phyloP scores from a whole-genome alignment of 2,888 invertebrate genomes.

The Euzetes globulus region DNA sequence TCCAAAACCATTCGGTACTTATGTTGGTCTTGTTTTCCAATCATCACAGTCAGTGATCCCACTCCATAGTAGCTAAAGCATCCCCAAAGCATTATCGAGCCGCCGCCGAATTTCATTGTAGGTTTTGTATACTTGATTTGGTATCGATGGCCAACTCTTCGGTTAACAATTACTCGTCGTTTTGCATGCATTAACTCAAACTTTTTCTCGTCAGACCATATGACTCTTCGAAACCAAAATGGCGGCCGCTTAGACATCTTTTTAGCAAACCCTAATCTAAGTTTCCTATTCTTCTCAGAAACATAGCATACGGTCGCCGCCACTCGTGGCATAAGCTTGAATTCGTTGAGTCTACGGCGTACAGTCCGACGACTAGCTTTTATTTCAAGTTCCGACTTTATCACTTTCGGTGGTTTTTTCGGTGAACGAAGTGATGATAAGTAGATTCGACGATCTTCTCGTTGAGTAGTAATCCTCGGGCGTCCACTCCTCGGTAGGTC shows the following conservation, averaged over 20 bases:
- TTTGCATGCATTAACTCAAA: constrained; percentile 26
- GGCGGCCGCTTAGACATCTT: not conserved
- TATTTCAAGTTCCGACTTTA: not conserved
- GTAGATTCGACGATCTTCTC: not conserved
- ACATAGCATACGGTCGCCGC: not conserved
- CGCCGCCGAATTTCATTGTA: constrained; percentile 38
- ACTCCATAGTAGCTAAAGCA: constrained; percentile 34
- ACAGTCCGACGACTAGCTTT: not conserved
- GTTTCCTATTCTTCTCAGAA: not conserved
- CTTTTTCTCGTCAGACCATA: constrained; percentile 34
- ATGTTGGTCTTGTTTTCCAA: constrained; percentile 30
- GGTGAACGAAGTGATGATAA: not conserved
- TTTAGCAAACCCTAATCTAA: not conserved
- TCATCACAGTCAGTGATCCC: constrained; percentile 33
- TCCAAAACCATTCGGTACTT: constrained; percentile 33
- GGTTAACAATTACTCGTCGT: not conserved
- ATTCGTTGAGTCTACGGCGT: not conserved
- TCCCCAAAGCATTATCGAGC: constrained; percentile 38
- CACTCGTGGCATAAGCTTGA: not conserved
- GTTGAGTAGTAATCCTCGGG: not conserved
- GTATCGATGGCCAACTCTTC: constrained; percentile 9
- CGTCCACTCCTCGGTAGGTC: not conserved
- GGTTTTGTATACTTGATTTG: not conserved
- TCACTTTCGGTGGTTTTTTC: not conserved
- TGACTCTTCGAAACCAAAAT: not conserved